These are phyloP conservation scores for Cariama cristata DNA, from an alignment of 2,113 vertebrate species.

Conservation along the genomic window DNA sequence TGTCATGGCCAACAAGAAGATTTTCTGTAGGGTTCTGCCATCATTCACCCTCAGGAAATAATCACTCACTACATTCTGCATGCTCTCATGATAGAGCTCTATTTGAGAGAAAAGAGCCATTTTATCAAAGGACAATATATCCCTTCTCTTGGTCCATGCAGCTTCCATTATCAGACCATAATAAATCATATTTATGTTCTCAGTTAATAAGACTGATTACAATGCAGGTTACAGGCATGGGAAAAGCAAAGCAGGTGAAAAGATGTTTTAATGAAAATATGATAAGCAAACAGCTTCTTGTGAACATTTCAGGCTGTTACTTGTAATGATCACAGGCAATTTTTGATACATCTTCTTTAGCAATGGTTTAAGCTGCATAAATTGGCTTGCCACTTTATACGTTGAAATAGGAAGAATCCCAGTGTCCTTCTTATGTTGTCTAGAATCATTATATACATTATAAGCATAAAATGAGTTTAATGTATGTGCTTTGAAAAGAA, in stretches of 20 bases:
- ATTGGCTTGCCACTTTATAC: conserved; percentile 78
- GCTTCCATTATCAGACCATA: conserved; percentile 87
- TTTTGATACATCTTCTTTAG: conserved; percentile 83
- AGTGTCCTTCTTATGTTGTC: conserved; percentile 77
- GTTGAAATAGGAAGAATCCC: conserved; percentile 73
- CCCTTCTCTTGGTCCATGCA: conserved; percentile 88
- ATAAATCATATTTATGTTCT: conserved; percentile 89
- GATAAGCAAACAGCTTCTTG: conserved; percentile 83
- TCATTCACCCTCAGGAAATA: conserved; percentile 95
- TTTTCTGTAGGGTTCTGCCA: conserved; percentile 87
- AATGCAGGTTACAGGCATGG: conserved; percentile 78
- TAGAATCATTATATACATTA: conserved; percentile 81
- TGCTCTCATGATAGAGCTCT: conserved; percentile 81
- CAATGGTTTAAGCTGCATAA: conserved; percentile 81
- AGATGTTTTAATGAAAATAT: conserved; percentile 87
- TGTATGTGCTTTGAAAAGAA: conserved; percentile 75
- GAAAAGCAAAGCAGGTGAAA: conserved; percentile 83
- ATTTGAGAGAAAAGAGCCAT: conserved; percentile 83
- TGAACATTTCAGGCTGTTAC: conserved; percentile 82
- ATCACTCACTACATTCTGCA: conserved; percentile 86
- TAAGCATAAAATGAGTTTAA: conserved; percentile 82
- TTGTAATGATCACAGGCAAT: conserved; percentile 82
- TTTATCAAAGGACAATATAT: conserved; percentile 88
- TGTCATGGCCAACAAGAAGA: conserved; percentile 91
- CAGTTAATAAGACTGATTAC: conserved; percentile 88